Conservation (phyloP, 2,888 invertebrate genomes). For the Thelaira solivaga region DNA sequence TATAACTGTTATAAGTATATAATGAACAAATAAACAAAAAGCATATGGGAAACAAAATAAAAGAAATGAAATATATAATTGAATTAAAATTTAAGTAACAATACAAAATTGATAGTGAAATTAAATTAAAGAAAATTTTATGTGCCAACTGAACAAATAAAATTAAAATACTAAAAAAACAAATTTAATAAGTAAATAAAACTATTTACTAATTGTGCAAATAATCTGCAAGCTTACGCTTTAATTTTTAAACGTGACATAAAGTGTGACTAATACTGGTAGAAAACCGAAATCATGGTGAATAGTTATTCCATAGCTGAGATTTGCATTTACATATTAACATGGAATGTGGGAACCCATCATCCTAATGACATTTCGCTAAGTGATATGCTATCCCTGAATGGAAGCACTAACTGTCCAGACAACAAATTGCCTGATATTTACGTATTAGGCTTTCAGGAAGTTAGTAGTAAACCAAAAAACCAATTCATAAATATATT, state of each 20-base stretch:
- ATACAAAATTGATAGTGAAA: no score
- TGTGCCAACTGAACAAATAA: neutral
- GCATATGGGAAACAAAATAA: no score
- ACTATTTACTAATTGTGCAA: neutral
- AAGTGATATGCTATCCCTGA: constrained; percentile 83
- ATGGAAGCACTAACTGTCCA: constrained; percentile 79
- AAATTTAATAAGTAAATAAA: constrained; percentile 20
- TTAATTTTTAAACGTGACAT: constrained; percentile 40
- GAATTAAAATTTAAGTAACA: no score
- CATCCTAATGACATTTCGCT: constrained; percentile 84
- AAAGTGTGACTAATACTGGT: neutral
- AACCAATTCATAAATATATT: constrained; percentile 88
- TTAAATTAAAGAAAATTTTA: neutral
- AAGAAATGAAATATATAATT: no score
- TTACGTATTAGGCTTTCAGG: constrained; percentile 92
- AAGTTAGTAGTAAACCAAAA: constrained; percentile 91
- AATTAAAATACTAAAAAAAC: neutral
- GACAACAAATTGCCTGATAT: constrained; percentile 86
- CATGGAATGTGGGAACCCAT: constrained; percentile 94
- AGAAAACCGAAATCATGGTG: constrained; percentile 23
- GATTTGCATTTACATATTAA: constrained; percentile 84
- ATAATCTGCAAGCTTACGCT: neutral
- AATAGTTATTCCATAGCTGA: constrained; percentile 68
- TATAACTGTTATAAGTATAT: no score
- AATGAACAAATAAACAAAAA: no score